Evolutionary conservation across 2,797 vertebrate genomes (phyloP).

Genomic region (Darevskia mixta): DNA sequence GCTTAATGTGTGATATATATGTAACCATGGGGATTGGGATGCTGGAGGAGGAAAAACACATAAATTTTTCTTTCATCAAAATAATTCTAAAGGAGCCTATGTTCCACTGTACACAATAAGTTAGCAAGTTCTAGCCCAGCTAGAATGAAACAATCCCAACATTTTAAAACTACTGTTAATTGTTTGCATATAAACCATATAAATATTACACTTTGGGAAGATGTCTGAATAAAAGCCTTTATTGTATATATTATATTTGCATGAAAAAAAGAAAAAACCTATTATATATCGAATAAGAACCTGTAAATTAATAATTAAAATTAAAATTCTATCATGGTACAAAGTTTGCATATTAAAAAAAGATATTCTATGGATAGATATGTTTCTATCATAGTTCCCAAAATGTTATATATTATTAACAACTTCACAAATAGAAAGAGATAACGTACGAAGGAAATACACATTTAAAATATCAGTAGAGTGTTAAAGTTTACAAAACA

Average conservation of each 20-base stretch:
- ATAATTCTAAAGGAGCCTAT: conserved; percentile 50
- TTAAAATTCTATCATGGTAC: conserved; percentile 2
- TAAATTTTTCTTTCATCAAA: conserved; percentile 54
- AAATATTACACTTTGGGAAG: conserved; percentile 47
- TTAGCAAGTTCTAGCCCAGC: conserved; percentile 76
- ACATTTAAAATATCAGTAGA: conserved; percentile 28
- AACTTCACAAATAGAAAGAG: conserved; percentile 18
- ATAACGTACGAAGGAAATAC: conserved; percentile 41
- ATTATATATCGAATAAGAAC: background rate
- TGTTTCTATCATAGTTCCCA: conserved; percentile 39
- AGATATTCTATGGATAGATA: conserved; percentile 19
- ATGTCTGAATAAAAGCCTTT: conserved; percentile 42
- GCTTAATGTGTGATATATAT: conserved; percentile 56
- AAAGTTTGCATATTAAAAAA: conserved; percentile 14
- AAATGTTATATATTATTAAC: conserved; percentile 32
- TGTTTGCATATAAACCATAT: conserved; percentile 53
- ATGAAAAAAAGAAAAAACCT: background rate
- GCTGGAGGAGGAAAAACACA: conserved; percentile 54
- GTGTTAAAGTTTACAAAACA: conserved; percentile 2
- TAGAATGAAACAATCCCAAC: conserved; percentile 65
- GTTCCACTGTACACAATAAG: conserved; percentile 57
- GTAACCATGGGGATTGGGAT: background rate
- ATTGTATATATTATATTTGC: conserved; percentile 35
- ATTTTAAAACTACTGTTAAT: conserved; percentile 40
- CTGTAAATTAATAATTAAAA: conserved; percentile 33